A percentile compares a stretch with the other conserved stretches of the same genome.
Evolutionary conservation across 2,113 vertebrate species (phyloP).

Genomic region (Desmodus rotundus): DNA sequence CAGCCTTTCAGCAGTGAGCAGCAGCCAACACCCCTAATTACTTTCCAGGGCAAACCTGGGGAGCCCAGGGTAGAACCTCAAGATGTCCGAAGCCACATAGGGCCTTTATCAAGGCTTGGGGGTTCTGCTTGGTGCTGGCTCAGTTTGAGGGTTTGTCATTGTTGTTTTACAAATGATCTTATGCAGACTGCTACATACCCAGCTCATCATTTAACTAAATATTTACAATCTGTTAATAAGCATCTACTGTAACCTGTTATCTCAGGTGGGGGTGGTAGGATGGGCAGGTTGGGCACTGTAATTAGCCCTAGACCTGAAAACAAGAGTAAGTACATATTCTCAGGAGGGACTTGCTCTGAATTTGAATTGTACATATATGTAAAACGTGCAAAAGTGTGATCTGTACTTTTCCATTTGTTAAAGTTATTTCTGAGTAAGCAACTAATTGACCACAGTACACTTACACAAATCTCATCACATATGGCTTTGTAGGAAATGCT

Average conservation of each 20-base stretch:
- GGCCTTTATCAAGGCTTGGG: background rate
- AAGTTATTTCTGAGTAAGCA: conserved; percentile 37
- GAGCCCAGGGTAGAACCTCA: background rate
- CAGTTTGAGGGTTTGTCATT: background rate
- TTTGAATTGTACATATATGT: background rate
- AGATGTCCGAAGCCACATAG: background rate
- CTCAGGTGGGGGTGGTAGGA: background rate
- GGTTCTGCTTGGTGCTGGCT: background rate
- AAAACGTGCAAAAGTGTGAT: background rate
- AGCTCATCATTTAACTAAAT: background rate
- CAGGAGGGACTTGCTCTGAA: background rate
- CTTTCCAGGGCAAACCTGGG: background rate
- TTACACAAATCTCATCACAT: conserved; percentile 30
- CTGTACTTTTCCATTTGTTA: background rate
- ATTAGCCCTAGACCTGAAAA: background rate
- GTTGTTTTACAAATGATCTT: background rate
- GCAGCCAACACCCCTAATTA: background rate
- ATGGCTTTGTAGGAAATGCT: background rate
- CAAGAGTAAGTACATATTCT: background rate
- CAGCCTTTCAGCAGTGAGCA: background rate
- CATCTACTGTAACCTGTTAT: background rate
- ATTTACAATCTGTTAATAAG: background rate
- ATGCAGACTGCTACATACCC: background rate
- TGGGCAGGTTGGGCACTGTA: background rate
- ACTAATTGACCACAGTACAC: conserved; percentile 30